A percentile compares a stretch with the other conserved stretches of the same genome.
Evolutionary conservation across 1,140 invertebrate genomes (phyloP).

Genomic region (Macrosteles quadrilineatus): DNA sequence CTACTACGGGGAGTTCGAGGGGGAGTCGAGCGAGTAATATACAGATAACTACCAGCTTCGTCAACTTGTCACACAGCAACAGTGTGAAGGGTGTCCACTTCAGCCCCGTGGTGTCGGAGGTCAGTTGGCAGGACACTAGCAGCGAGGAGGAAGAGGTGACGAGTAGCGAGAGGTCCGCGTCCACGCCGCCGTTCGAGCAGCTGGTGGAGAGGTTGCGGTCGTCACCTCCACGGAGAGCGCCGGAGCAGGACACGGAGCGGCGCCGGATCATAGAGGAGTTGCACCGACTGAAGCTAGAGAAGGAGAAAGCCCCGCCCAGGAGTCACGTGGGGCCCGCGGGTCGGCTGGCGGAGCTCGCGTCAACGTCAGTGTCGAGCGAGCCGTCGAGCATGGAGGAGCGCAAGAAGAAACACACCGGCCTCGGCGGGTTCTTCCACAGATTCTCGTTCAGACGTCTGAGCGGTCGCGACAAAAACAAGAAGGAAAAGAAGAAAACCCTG

Average conservation of each 20-base stretch:
- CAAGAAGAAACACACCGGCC: slow-evolving; percentile 49
- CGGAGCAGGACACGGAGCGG: slow-evolving; percentile 44
- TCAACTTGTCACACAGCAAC: slow-evolving; percentile 46
- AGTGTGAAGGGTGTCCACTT: slow-evolving; percentile 61
- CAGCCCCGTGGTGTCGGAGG: slow-evolving; percentile 69
- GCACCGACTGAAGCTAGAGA: slow-evolving; percentile 32
- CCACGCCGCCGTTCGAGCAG: slow-evolving; percentile 8
- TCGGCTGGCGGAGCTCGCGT: slow-evolving; percentile 48
- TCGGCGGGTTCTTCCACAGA: slow-evolving; percentile 56
- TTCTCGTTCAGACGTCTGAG: slow-evolving; percentile 56
- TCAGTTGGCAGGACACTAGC: slow-evolving; percentile 62
- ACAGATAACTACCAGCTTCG: slow-evolving; percentile 44
- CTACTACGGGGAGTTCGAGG: slow-evolving; percentile 32
- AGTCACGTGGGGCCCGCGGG: slow-evolving; percentile 48
- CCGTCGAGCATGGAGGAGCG: slow-evolving; percentile 28
- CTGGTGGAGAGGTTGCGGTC: neutral
- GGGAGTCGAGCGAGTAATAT: slow-evolving; percentile 39
- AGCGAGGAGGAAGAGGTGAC: slow-evolving; percentile 29
- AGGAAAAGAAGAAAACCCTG: slow-evolving; percentile 44
- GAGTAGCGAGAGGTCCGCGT: slow-evolving; percentile 28
- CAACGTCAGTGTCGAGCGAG: slow-evolving; percentile 45
- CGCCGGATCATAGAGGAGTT: slow-evolving; percentile 31
- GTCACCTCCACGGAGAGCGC: slow-evolving; percentile 36
- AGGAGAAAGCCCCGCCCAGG: slow-evolving; percentile 44
- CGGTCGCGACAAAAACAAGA: slow-evolving; percentile 46